A percentile compares a stretch with the other conserved stretches of the same genome.
Evolutionary conservation across 2,888 invertebrate species (phyloP).

Genomic region (Ephialtes manifestator): DNA sequence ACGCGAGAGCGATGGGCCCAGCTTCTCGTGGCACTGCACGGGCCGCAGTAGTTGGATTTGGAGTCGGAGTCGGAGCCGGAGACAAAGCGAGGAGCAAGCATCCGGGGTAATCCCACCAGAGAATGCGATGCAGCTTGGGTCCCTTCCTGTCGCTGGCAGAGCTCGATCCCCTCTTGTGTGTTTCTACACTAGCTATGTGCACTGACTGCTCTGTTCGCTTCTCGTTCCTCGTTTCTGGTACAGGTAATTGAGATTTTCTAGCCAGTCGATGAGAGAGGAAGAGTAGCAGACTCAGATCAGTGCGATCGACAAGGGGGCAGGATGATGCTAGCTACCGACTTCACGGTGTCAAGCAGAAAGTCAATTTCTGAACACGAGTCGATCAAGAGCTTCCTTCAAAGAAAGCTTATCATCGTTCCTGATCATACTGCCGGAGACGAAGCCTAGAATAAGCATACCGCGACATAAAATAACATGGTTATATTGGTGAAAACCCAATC

Average conservation of each 20-base stretch:
- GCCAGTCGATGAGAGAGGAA: slow-evolving; percentile 71
- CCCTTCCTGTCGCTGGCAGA: slow-evolving; percentile 77
- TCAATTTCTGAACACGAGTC: slow-evolving; percentile 56
- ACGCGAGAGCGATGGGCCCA: slow-evolving; percentile 60
- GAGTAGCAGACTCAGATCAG: slow-evolving; percentile 36
- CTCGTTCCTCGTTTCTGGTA: slow-evolving; percentile 72
- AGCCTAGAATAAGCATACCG: slow-evolving; percentile 58
- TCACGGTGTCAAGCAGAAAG: slow-evolving; percentile 56
- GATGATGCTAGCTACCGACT: slow-evolving; percentile 51
- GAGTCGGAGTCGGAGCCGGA: slow-evolving; percentile 76
- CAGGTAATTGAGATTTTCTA: slow-evolving; percentile 82
- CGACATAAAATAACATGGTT: slow-evolving; percentile 22
- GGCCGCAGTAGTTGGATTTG: slow-evolving; percentile 78
- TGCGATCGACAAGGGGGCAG: slow-evolving; percentile 34
- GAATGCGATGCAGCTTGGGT: slow-evolving; percentile 80
- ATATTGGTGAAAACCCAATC: not conserved
- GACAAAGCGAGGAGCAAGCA: slow-evolving; percentile 82
- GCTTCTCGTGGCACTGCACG: slow-evolving; percentile 45
- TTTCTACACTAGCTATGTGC: slow-evolving; percentile 24
- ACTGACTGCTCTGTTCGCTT: slow-evolving; percentile 59
- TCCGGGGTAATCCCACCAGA: slow-evolving; percentile 81
- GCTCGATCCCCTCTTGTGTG: slow-evolving; percentile 49
- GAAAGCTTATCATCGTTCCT: slow-evolving; percentile 57
- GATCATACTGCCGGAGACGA: slow-evolving; percentile 58
- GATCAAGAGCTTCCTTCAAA: slow-evolving; percentile 55